A percentile compares a stretch with the other conserved stretches of the same genome.
Evolutionary conservation across 2,888 invertebrate genomes (phyloP).

Genomic region (Phrixothrix hirtus): DNA sequence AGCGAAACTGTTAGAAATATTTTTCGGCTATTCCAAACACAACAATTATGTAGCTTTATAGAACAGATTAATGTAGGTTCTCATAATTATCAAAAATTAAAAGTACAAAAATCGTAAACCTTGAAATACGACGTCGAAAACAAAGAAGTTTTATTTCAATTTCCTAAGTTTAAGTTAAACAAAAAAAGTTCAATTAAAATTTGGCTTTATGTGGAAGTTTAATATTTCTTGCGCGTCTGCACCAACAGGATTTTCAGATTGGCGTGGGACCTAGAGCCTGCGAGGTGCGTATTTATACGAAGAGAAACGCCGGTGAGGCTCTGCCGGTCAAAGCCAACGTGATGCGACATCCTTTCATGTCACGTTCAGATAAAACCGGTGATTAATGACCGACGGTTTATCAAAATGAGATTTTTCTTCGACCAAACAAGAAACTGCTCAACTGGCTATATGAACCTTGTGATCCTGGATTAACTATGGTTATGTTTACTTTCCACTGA

Average conservation of each 20-base stretch:
- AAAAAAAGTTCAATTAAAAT: slow-evolving; percentile 27
- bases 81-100: no score
- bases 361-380: slow-evolving; percentile 54
- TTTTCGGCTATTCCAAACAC: no score
- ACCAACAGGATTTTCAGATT: slow-evolving; percentile 38
- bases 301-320: slow-evolving; percentile 40
- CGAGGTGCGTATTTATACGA: slow-evolving; percentile 38
- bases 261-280: slow-evolving; percentile 41
- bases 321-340: slow-evolving; percentile 45
- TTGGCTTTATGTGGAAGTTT: slow-evolving; percentile 26
- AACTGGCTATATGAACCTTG: slow-evolving; percentile 41
- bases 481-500: slow-evolving; percentile 38
- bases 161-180: slow-evolving; percentile 2
- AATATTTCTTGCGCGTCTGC: slow-evolving; percentile 35
- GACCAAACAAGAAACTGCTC: slow-evolving; percentile 46
- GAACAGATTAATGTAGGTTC: no score
- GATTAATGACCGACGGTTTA: slow-evolving; percentile 54
- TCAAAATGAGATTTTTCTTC: slow-evolving; percentile 53
- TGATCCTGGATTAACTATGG: slow-evolving; percentile 41
- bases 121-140: no score
- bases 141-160: no score
- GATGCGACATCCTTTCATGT: slow-evolving; percentile 53
- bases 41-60: no score
- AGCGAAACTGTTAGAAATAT: no score
- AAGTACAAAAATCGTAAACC: no score